Percentiles rank a stretch among this genome's conserved stretches.
Evolutionary conservation across 2,888 invertebrate genomes (phyloP).

Genomic region (Chloroclysta siterata): DNA sequence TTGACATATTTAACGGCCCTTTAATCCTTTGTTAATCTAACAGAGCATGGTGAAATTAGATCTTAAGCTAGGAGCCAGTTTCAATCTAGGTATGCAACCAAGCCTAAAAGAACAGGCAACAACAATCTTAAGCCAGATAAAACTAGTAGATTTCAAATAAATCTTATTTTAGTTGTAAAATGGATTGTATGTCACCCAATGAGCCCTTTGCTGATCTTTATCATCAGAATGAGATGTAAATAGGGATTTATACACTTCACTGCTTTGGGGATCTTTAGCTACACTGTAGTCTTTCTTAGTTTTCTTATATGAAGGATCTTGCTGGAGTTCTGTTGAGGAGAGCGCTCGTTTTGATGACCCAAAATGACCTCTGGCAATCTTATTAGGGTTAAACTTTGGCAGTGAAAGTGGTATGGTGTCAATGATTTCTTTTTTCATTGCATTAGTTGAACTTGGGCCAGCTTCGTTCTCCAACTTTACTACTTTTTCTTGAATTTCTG

Average conservation of each 20-base stretch:
- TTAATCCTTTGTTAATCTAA: no score
- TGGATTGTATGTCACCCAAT: constrained; percentile 99
- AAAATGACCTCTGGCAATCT: constrained; percentile 73
- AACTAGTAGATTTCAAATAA: not conserved
- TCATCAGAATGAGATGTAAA: constrained; percentile 96
- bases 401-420: constrained; percentile 76
- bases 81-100: no score
- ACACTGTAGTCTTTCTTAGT: constrained; percentile 93
- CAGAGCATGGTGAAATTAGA: no score
- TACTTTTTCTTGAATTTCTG: constrained; percentile 49
- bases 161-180: constrained; percentile 89
- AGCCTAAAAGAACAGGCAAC: no score
- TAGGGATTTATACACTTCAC: constrained; percentile 96
- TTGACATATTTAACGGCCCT: no score
- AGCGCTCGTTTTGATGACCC: constrained; percentile 73
- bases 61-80: no score
- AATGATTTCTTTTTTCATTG: constrained; percentile 71
- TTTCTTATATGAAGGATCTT: constrained; percentile 90
- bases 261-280: constrained; percentile 95
- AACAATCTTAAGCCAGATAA: not conserved
- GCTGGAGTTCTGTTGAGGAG: constrained; percentile 64
- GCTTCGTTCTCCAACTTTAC: constrained; percentile 70
- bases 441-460: constrained; percentile 61
- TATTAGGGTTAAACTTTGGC: constrained; percentile 76
- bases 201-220: constrained; percentile 93